A percentile compares a stretch with the other conserved stretches of the same genome.
Evolutionary conservation across 2,888 invertebrate species (phyloP).

Genomic region (Villa cingulata): DNA sequence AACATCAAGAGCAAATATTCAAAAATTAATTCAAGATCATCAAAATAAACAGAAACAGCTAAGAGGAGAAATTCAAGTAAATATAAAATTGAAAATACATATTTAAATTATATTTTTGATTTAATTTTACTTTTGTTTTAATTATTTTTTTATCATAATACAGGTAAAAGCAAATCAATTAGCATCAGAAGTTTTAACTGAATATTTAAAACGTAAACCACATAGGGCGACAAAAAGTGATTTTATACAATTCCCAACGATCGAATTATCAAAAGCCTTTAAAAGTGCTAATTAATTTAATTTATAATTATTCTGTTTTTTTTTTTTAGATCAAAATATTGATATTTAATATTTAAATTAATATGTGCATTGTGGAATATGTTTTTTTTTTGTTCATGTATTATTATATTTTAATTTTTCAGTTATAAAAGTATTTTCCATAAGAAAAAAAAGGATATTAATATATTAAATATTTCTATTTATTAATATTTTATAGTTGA

Average conservation of each 20-base stretch:
- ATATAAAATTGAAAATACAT: not conserved
- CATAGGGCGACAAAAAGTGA: slow-evolving; percentile 30
- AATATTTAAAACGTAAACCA: slow-evolving; percentile 34
- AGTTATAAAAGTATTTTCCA: too few species aligned
- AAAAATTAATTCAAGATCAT: slow-evolving; percentile 17
- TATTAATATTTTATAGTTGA: too few species aligned
- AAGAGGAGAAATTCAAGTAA: slow-evolving; percentile 20
- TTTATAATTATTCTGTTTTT: not conserved
- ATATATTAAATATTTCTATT: too few species aligned
- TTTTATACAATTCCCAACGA: slow-evolving; percentile 32
- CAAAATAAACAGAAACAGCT: slow-evolving; percentile 24
- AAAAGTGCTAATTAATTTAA: slow-evolving; percentile 1
- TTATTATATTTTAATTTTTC: too few species aligned
- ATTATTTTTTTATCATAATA: slow-evolving; percentile 9
- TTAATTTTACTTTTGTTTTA: slow-evolving; percentile 3
- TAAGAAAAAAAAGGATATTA: too few species aligned
- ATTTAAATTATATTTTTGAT: too few species aligned
- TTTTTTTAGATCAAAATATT: too few species aligned
- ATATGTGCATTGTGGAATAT: too few species aligned
- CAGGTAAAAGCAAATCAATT: slow-evolving; percentile 28
- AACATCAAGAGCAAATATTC: slow-evolving; percentile 17
- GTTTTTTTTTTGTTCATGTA: too few species aligned
- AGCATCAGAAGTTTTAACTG: slow-evolving; percentile 30
- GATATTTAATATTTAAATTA: too few species aligned
- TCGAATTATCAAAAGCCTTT: slow-evolving; percentile 23